phyloP scores from a whole-genome alignment of 2,888 invertebrate species.

The Agrochola litura region DNA sequence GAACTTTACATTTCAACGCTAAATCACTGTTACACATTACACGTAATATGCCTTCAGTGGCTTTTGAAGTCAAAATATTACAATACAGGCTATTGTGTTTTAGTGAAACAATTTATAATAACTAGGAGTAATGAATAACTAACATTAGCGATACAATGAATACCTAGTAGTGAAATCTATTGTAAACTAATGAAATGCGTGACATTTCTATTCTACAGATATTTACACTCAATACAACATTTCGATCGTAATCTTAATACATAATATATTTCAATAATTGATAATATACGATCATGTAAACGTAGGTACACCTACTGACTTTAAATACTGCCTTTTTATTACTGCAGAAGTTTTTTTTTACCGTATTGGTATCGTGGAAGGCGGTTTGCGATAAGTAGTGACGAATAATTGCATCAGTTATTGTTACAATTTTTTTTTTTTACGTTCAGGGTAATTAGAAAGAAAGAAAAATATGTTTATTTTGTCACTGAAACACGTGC shows the following conservation, averaged over 20 bases:
- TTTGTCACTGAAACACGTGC: no score
- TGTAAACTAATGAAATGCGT: constrained; percentile 46
- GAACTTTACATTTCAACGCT: constrained; percentile 30
- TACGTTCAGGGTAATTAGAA: no score
- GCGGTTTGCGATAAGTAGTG: no score
- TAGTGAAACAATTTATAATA: constrained; percentile 48
- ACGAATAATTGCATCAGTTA: no score
- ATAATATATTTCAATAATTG: neutral
- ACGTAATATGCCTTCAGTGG: constrained; percentile 36
- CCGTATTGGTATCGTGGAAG: no score
- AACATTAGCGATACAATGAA: constrained; percentile 37
- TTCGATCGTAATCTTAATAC: constrained; percentile 9
- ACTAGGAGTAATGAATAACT: constrained; percentile 45
- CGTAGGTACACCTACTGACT: no score
- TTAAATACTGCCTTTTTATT: no score
- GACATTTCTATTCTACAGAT: constrained; percentile 27
- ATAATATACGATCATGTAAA: no score
- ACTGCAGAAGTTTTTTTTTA: no score
- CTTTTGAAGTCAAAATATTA: constrained; percentile 57
- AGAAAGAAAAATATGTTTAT: no score
- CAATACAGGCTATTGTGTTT: constrained; percentile 39
- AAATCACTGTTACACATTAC: constrained; percentile 45
- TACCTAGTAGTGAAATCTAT: constrained; percentile 36
- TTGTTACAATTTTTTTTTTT: no score
- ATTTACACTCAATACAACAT: constrained; percentile 29